Percentiles rank a stretch among this genome's conserved stretches.
phyloP scores from a whole-genome alignment of 2,888 invertebrate species.

The Lasioglossum leucozonium region DNA sequence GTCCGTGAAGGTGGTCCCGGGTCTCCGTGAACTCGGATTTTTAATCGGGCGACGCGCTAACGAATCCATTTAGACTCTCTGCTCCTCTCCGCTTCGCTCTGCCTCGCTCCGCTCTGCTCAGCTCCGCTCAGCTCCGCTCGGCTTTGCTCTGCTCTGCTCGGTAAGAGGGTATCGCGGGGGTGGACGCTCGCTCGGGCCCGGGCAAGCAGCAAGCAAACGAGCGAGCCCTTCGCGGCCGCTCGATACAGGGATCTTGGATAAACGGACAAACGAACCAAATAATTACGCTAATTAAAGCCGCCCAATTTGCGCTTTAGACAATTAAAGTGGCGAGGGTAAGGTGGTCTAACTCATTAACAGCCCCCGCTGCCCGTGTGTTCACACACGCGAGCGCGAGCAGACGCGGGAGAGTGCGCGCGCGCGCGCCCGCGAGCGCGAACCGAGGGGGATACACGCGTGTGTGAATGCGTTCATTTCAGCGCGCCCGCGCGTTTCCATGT shows the following conservation, averaged over 20 bases:
- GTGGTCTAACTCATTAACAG: constrained; percentile 75
- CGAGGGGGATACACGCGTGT: constrained; percentile 41
- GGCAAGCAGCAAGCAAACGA: background rate
- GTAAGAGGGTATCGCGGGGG: background rate
- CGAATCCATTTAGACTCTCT: constrained; percentile 69
- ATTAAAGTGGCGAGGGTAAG: constrained; percentile 77
- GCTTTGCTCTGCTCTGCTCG: background rate
- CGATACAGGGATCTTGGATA: constrained; percentile 74
- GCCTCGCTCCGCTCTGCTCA: background rate
- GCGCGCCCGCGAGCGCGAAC: background rate
- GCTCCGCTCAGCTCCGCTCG: background rate
- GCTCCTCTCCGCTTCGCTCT: background rate
- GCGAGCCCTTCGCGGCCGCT: constrained; percentile 32
- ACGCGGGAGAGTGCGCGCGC: background rate
- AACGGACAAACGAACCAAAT: constrained; percentile 79
- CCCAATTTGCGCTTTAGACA: constrained; percentile 81
- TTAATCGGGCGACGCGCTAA: constrained; percentile 71
- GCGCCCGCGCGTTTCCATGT: constrained; percentile 63
- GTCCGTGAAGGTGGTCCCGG: constrained; percentile 36
- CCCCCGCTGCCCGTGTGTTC: constrained; percentile 39
- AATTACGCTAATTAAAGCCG: constrained; percentile 83
- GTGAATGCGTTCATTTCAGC: constrained; percentile 71
- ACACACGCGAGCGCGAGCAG: constrained; percentile 27
- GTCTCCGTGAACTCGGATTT: constrained; percentile 58
- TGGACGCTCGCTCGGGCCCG: constrained; percentile 25